Evolutionary conservation across 2,888 invertebrate species (phyloP).

Genomic region (Mimas tiliae): DNA sequence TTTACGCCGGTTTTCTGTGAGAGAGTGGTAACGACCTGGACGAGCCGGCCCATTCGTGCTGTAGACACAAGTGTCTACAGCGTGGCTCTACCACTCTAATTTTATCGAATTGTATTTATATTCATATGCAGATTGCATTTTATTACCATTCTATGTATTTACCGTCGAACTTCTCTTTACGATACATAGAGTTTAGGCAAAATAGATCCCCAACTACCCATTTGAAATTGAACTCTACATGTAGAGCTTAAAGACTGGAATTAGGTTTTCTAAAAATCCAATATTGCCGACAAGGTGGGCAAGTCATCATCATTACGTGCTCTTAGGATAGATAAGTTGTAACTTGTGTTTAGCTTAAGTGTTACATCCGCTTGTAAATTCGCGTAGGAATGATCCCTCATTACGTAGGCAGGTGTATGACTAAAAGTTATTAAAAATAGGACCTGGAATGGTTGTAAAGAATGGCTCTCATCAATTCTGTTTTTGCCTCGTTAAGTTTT

Average conservation of each 20-base stretch:
- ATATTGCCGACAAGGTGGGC: conserved; percentile 14
- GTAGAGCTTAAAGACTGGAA: neutral
- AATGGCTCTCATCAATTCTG: neutral
- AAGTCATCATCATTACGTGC: conserved; percentile 31
- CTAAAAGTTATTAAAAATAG: conserved; percentile 25
- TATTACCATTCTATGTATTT: conserved; percentile 8
- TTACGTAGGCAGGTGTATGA: conserved; percentile 25
- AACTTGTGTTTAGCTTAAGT: conserved; percentile 34
- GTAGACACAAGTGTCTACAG: no score
- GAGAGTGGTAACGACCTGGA: no score
- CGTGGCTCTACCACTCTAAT: no score
- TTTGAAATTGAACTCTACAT: neutral
- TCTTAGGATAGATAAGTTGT: conserved; percentile 29
- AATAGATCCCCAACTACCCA: neutral
- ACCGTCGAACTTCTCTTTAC: no score
- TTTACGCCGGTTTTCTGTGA: no score
- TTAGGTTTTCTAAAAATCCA: neutral
- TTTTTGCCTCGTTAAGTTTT: conserved; percentile 12
- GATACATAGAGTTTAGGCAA: neutral
- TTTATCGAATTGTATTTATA: neutral
- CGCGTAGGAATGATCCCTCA: conserved; percentile 24
- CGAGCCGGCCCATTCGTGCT: no score
- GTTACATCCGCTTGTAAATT: conserved; percentile 39
- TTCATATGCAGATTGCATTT: conserved; percentile 4
- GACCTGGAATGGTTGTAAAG: conserved; percentile 3